A percentile compares a stretch with the other conserved stretches of the same genome.
These are phyloP conservation scores for Thereva unica DNA, from an alignment of 2,888 invertebrate genomes.

Conservation along the genomic window DNA sequence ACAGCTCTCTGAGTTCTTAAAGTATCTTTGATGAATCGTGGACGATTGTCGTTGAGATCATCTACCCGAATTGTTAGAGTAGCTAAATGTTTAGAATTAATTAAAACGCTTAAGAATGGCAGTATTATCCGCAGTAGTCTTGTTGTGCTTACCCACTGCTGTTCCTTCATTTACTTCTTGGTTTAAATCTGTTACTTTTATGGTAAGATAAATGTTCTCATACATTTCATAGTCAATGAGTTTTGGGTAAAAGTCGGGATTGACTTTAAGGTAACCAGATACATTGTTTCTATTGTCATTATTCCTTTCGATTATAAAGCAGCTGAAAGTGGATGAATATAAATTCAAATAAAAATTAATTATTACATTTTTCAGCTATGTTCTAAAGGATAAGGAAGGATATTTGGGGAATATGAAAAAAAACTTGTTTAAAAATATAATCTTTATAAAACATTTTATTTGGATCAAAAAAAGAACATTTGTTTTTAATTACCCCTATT, in stretches of 20 bases:
- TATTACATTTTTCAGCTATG: too few relatives aligned
- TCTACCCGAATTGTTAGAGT: slow-evolving; percentile 63
- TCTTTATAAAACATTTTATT: too few relatives aligned
- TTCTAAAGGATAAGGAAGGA: too few relatives aligned
- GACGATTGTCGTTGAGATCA: slow-evolving; percentile 69
- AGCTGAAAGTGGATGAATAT: slow-evolving; percentile 45
- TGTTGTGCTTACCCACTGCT: slow-evolving; percentile 58
- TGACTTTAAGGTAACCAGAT: slow-evolving; percentile 45
- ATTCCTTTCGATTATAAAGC: slow-evolving; percentile 47
- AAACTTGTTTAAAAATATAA: too few relatives aligned
- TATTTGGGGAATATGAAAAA: too few relatives aligned
- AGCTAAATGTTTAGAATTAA: slow-evolving; percentile 54
- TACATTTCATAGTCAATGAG: slow-evolving; percentile 65
- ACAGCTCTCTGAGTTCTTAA: slow-evolving; percentile 59
- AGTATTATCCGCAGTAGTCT: background rate
- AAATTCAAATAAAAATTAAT: background rate
- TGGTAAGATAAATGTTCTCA: slow-evolving; percentile 63
- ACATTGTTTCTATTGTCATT: slow-evolving; percentile 41
- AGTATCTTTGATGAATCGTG: slow-evolving; percentile 61
- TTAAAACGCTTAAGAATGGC: slow-evolving; percentile 17
- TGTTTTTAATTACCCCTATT: too few relatives aligned
- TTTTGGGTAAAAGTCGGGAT: slow-evolving; percentile 41
- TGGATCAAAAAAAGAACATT: too few relatives aligned
- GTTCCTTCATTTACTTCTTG: slow-evolving; percentile 60
- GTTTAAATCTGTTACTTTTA: slow-evolving; percentile 61